A percentile compares a stretch with the other conserved stretches of the same genome.
These are phyloP conservation scores for Opisthocomus hoazin DNA, from an alignment of 2,113 vertebrate genomes.

Conservation along the genomic window DNA sequence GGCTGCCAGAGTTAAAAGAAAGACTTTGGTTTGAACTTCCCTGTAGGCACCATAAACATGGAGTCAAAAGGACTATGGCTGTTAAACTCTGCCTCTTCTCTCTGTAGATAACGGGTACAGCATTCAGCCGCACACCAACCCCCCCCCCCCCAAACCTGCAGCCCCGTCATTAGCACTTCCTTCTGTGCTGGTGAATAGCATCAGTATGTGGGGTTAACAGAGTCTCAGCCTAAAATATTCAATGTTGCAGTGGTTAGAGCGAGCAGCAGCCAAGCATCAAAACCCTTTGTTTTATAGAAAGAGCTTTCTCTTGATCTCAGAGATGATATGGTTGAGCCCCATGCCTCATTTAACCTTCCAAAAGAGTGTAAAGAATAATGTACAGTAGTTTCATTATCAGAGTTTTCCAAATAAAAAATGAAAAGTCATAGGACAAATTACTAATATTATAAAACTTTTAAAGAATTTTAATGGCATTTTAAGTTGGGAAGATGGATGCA, in stretches of 20 bases:
- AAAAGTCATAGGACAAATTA: not conserved
- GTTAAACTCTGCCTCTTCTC: not conserved
- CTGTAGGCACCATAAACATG: not conserved
- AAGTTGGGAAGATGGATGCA: not conserved
- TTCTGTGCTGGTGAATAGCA: not conserved
- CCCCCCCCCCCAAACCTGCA: not conserved
- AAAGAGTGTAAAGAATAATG: not conserved
- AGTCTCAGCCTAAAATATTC: not conserved
- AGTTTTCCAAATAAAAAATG: not conserved
- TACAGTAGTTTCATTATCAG: not conserved
- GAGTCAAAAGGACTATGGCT: not conserved
- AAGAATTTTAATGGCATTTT: not conserved
- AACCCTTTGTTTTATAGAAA: not conserved
- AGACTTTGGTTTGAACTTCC: not conserved
- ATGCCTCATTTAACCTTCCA: not conserved
- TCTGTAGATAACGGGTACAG: fast-evolving
- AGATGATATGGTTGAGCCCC: not conserved
- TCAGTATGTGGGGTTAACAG: not conserved
- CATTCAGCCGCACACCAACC: not conserved
- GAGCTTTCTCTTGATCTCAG: not conserved
- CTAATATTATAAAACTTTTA: not conserved
- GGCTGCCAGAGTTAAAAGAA: not conserved
- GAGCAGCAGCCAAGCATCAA: not conserved
- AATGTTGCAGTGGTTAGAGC: not conserved
- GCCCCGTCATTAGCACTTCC: not conserved